phyloP scores from a whole-genome alignment of 2,888 invertebrate genomes.

The Agrilus biguttatus region DNA sequence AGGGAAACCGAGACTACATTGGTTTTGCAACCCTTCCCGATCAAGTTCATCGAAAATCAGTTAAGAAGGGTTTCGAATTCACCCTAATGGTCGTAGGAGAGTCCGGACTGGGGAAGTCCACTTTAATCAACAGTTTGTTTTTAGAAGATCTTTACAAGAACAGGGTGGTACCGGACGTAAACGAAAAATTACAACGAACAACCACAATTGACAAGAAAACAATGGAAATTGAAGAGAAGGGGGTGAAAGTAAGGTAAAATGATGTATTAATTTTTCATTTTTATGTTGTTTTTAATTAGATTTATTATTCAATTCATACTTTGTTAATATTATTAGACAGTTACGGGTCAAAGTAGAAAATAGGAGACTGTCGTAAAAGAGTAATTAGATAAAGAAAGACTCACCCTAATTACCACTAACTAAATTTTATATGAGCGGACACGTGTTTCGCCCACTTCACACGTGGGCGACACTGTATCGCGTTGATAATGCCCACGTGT shows the following conservation, averaged over 20 bases:
- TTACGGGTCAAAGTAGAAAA: no score
- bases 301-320: no score
- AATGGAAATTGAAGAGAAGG: conserved; percentile 90
- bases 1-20: conserved; percentile 62
- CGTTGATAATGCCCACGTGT: no score
- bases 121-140: conserved; percentile 86
- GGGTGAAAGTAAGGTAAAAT: conserved; percentile 60
- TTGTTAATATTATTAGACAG: background rate
- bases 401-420: no score
- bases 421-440: no score
- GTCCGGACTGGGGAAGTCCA: conserved; percentile 87
- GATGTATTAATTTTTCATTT: background rate
- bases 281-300: no score
- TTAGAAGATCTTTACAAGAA: conserved; percentile 86
- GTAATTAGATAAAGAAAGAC: no score
- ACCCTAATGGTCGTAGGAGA: conserved; percentile 95
- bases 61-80: conserved; percentile 92
- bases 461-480: no score
- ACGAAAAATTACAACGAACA: conserved; percentile 48
- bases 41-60: conserved; percentile 92
- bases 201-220: conserved; percentile 64
- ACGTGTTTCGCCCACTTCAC: no score
- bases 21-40: conserved; percentile 93
- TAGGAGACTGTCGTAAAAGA: no score
- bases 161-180: conserved; percentile 56